Percentiles rank a stretch among this genome's conserved stretches.
These are phyloP conservation scores for Vulpes vulpes DNA, from an alignment of 2,113 vertebrate species.

Conservation along the genomic window DNA sequence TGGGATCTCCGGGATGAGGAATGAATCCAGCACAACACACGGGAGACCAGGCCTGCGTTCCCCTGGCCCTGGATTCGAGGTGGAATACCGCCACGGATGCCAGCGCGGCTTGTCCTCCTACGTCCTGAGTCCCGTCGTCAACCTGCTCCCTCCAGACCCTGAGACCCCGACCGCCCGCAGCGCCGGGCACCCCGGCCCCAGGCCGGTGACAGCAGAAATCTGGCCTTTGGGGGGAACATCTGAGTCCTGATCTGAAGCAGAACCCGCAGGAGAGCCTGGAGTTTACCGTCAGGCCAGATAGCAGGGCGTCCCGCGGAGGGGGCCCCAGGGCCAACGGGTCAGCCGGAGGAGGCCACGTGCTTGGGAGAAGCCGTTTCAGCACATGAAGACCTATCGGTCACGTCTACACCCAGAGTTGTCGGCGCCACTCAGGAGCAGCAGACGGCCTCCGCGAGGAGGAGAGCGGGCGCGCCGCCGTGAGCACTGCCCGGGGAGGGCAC, in stretches of 20 bases:
- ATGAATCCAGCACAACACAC: neutral
- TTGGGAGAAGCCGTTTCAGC: neutral
- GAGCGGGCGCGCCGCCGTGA: neutral
- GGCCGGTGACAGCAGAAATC: neutral
- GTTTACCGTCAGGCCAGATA: rapidly evolving
- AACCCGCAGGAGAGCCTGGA: neutral
- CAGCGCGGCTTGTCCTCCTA: rapidly evolving
- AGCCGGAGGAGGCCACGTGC: rapidly evolving
- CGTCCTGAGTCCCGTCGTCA: neutral
- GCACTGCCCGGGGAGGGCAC: neutral
- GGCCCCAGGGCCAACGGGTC: no score
- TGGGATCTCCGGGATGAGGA: no score
- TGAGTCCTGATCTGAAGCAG: neutral
- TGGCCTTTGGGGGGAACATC: neutral
- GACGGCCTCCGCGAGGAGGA: neutral
- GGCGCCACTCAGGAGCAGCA: no score
- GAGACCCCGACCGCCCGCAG: neutral
- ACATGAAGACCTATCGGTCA: rapidly evolving
- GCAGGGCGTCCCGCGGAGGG: no score
- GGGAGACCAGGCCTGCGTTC: neutral
- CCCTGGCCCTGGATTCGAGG: no score
- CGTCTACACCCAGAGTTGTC: neutral
- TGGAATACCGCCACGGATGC: neutral
- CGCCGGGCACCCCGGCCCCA: no score
- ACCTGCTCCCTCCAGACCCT: no score